Evolutionary conservation across 1,140 invertebrate genomes (phyloP), one percentile per base, ranked within the genome.

Genomic region (Radopholus similis): DNA sequence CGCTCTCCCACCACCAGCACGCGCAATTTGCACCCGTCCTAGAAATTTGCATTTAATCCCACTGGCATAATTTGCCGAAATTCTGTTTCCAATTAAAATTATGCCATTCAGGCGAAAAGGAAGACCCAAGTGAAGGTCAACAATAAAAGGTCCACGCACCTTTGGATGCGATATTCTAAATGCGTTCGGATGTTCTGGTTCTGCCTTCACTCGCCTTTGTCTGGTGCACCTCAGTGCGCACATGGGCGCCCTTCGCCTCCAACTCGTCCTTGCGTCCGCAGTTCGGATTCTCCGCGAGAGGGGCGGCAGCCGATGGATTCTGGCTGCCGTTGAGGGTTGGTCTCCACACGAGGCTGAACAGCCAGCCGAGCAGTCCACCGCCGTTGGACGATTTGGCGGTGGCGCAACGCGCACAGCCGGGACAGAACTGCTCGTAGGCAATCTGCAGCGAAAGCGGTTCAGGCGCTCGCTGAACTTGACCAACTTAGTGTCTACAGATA

Each of bases 341-440:
- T n/a, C n/a, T n/a, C n/a, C n/a, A n/a, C n/a, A n/a, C n/a, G n/a
- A n/a, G n/a, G n/a, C 35, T 53, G 34, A 13, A 51, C 32, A 58
- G 2, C 30, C 37, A 59, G 40, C 15, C 35, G 18, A 30, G 28
- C 28, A 26, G 32, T 34, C 53, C 40, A 57, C 6, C 26, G 49
- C 18, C 21, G 21, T 34, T 68, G 8, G 30, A 47, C 42, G 23
- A 42, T 38, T 49, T 23, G n/a, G 4, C 21, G 47, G 26, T 38
- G 23, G 42, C 18, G 28, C 71, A 73, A 32, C 53, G 47, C 37
- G 58, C 51, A 47, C 71, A 73, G 32, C 71, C 71, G 35, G 47
- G 30, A 53, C 71, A 73, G 26, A 66, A 71, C 8, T 73, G 44
- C 34, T 54, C 54, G 35, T 70, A 74, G 15, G 13, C 26, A 62